phyloP scores from a whole-genome alignment of 2,888 invertebrate species.

The Tetrapedia diversipes region DNA sequence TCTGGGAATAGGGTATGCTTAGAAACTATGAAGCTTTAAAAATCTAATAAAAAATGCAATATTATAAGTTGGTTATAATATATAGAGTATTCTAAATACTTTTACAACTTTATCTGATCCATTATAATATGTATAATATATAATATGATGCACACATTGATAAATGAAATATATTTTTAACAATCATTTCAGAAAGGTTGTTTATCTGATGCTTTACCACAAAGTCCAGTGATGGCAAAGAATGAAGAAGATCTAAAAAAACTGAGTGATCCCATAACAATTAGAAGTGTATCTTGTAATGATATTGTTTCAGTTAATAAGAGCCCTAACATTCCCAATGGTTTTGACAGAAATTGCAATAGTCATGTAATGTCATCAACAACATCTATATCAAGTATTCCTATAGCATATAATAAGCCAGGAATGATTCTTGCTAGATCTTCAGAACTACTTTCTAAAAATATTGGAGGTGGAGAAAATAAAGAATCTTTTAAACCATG shows the following conservation, averaged over 20 bases:
- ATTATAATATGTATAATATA: not conserved
- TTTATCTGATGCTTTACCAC: slow-evolving; percentile 88
- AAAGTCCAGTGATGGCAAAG: slow-evolving; percentile 61
- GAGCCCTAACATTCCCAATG: slow-evolving; percentile 57
- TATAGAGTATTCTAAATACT: not conserved
- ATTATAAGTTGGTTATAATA: not conserved
- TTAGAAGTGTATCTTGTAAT: slow-evolving; percentile 79
- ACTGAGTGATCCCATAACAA: slow-evolving; percentile 71
- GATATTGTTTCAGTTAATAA: slow-evolving; percentile 75
- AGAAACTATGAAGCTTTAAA: too few relatives aligned
- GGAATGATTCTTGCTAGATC: slow-evolving; percentile 80
- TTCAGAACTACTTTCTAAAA: slow-evolving; percentile 71
- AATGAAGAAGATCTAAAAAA: slow-evolving; percentile 73
- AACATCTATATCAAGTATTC: slow-evolving; percentile 72
- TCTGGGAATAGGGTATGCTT: slow-evolving; percentile 85
- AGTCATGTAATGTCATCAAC: slow-evolving; percentile 69
- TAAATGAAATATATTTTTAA: slow-evolving; percentile 11
- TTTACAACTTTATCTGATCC: not conserved
- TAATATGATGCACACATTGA: too few relatives aligned
- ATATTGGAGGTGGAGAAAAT: slow-evolving; percentile 45
- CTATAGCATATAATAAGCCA: slow-evolving; percentile 70
- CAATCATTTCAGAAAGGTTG: slow-evolving; percentile 86
- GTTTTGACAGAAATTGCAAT: slow-evolving; percentile 70
- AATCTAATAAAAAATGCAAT: too few relatives aligned
- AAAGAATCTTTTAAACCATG: slow-evolving; percentile 72